Conservation (phyloP, 2,888 invertebrate genomes). For the Campoletis raptor region DNA sequence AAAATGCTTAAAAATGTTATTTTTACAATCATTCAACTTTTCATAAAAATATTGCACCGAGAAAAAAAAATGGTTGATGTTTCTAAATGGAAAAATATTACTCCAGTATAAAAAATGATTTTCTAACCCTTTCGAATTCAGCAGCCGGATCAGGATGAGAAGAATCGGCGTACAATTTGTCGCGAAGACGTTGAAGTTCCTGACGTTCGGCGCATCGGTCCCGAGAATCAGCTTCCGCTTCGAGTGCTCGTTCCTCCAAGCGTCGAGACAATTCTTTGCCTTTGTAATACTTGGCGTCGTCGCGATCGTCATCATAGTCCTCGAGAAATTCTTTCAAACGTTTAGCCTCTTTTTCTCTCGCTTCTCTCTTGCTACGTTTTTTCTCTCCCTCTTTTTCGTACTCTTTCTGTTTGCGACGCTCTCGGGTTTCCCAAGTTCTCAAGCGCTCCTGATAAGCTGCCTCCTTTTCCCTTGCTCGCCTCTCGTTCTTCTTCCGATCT, state of each 20-base stretch:
- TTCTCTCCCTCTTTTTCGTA: slow-evolving; percentile 95
- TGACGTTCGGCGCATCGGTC: slow-evolving; percentile 93
- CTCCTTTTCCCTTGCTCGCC: slow-evolving; percentile 97
- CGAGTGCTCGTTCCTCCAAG: slow-evolving; percentile 96
- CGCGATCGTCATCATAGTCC: slow-evolving; percentile 99
- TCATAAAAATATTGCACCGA: neutral
- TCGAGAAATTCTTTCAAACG: slow-evolving; percentile 98
- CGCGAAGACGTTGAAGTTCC: slow-evolving; percentile 88
- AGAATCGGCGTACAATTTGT: slow-evolving; percentile 89
- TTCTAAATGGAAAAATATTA: slow-evolving; percentile 37
- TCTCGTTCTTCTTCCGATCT: slow-evolving; percentile 95
- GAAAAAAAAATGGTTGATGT: neutral
- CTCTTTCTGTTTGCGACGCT: slow-evolving; percentile 95
- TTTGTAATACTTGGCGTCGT: slow-evolving; percentile 98
- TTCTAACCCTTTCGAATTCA: slow-evolving; percentile 88
- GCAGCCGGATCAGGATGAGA: slow-evolving; percentile 88
- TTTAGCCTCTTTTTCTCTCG: slow-evolving; percentile 96
- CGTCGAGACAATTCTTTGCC: slow-evolving; percentile 95
- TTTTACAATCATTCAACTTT: neutral
- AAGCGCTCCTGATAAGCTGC: slow-evolving; percentile 97
- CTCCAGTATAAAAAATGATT: slow-evolving; percentile 32
- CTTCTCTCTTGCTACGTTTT: slow-evolving; percentile 93
- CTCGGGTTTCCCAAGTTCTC: slow-evolving; percentile 94
- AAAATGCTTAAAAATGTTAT: neutral
- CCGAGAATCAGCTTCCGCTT: slow-evolving; percentile 95